Evolutionary conservation across 1,140 invertebrate species (phyloP).

Genomic region (Mercenaria mercenaria): DNA sequence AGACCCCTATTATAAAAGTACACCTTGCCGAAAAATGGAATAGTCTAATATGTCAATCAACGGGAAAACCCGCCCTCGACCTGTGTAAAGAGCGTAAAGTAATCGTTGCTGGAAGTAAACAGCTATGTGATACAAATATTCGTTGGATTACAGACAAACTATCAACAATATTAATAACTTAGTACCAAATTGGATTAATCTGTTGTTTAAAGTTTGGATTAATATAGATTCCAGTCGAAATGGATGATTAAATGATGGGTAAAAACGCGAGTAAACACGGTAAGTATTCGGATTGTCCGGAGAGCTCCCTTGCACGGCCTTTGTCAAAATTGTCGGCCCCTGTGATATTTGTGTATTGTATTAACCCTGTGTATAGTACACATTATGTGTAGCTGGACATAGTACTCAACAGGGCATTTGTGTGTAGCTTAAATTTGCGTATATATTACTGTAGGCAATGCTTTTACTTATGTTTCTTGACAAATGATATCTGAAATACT

Average conservation of each 20-base stretch:
- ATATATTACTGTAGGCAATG: not conserved
- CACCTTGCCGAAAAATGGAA: not conserved
- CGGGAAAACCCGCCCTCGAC: not conserved
- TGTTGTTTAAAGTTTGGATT: constrained; percentile 16
- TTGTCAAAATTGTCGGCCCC: constrained; percentile 4
- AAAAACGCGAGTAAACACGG: constrained; percentile 64
- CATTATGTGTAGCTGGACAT: not conserved
- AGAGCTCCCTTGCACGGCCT: not conserved
- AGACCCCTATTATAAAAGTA: no score
- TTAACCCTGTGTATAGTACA: not conserved
- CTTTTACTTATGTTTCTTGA: not conserved
- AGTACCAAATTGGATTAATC: constrained; percentile 12
- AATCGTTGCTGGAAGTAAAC: not conserved
- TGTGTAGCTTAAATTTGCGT: not conserved
- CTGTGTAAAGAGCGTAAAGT: not conserved
- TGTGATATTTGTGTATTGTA: not conserved
- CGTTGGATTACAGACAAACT: not conserved
- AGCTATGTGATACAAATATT: constrained; percentile 4
- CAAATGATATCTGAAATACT: no score
- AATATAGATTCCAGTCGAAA: not conserved
- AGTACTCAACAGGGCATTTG: not conserved
- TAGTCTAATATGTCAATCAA: not conserved
- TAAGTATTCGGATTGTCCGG: not conserved
- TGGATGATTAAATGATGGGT: constrained; percentile 57
- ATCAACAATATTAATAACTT: not conserved